Percentiles rank a stretch among this genome's conserved stretches.
Evolutionary conservation across 2,113 vertebrate genomes (phyloP).

Genomic region (Megalops atlanticus): DNA sequence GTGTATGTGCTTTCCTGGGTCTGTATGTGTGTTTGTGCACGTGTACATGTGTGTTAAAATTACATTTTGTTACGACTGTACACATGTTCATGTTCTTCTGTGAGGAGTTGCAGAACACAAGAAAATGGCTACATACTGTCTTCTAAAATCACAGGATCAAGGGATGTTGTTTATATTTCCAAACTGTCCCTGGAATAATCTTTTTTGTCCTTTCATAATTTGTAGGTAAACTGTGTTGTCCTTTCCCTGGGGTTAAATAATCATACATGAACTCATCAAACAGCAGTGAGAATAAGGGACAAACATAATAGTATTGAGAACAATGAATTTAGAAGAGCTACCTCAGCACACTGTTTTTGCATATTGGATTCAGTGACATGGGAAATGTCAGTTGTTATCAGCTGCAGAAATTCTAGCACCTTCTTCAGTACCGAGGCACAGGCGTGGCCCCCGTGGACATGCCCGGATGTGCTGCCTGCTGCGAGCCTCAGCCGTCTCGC

Average conservation of each 20-base stretch:
- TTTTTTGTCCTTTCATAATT: too few relatives aligned
- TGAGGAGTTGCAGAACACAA: too few relatives aligned
- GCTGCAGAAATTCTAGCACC: not conserved
- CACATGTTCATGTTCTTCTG: too few relatives aligned
- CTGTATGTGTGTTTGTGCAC: not conserved
- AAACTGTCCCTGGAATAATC: too few relatives aligned
- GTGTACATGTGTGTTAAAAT: not conserved
- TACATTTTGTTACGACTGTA: too few relatives aligned
- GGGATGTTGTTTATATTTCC: too few relatives aligned
- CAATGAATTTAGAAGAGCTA: not conserved
- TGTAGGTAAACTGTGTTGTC: too few relatives aligned
- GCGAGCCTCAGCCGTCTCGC: not conserved
- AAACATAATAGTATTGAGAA: not conserved
- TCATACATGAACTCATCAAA: too few relatives aligned
- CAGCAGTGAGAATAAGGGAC: not conserved
- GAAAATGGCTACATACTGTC: too few relatives aligned
- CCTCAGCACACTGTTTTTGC: too few relatives aligned
- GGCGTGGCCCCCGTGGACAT: not conserved
- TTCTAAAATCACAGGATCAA: too few relatives aligned
- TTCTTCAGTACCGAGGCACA: not conserved
- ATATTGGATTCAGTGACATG: not conserved
- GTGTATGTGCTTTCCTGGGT: not conserved
- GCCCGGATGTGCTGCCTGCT: not conserved
- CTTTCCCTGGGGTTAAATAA: too few relatives aligned
- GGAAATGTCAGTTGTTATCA: not conserved